These are phyloP conservation scores for Listronotus oregonensis DNA, from an alignment of 1,140 invertebrate genomes.

Conservation along the genomic window DNA sequence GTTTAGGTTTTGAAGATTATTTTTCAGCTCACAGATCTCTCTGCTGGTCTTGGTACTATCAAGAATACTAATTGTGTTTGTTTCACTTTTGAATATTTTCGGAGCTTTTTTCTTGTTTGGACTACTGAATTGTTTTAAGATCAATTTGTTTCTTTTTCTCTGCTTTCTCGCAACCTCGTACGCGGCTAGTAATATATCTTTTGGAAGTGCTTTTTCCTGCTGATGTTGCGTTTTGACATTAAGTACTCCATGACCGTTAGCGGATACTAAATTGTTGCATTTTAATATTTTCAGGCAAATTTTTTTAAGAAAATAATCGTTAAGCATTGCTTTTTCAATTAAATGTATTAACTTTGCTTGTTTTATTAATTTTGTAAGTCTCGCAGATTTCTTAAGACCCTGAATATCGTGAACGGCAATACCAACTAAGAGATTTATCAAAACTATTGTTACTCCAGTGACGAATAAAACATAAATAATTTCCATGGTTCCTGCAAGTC, in stretches of 20 bases:
- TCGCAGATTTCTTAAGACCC: conserved; percentile 33
- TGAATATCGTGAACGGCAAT: conserved; percentile 40
- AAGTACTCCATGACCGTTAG: conserved; percentile 18
- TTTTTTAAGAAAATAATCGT: conserved; percentile 22
- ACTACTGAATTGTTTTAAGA: conserved; percentile 56
- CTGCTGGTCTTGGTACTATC: conserved; percentile 13
- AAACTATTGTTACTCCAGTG: conserved; percentile 29
- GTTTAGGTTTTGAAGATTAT: conserved; percentile 63
- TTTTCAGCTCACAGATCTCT: conserved; percentile 65
- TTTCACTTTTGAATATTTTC: not conserved
- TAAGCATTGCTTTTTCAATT: conserved; percentile 29
- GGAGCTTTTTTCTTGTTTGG: not conserved
- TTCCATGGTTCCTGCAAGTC: conserved; percentile 27
- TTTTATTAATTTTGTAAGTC: conserved; percentile 32
- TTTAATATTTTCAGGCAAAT: conserved; percentile 47
- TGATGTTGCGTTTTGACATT: conserved; percentile 29
- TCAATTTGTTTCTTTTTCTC: conserved; percentile 67
- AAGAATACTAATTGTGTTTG: no score
- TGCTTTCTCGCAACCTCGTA: conserved; percentile 28
- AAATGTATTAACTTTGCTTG: conserved; percentile 31
- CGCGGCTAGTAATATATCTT: conserved; percentile 26
- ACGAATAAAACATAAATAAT: conserved; percentile 31
- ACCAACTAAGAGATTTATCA: conserved; percentile 37
- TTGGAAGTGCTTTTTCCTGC: conserved; percentile 14
- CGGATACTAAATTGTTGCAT: conserved; percentile 64